These are phyloP conservation scores for Drosophila meridiana DNA, from an alignment of 2,888 invertebrate species.

Conservation along the genomic window DNA sequence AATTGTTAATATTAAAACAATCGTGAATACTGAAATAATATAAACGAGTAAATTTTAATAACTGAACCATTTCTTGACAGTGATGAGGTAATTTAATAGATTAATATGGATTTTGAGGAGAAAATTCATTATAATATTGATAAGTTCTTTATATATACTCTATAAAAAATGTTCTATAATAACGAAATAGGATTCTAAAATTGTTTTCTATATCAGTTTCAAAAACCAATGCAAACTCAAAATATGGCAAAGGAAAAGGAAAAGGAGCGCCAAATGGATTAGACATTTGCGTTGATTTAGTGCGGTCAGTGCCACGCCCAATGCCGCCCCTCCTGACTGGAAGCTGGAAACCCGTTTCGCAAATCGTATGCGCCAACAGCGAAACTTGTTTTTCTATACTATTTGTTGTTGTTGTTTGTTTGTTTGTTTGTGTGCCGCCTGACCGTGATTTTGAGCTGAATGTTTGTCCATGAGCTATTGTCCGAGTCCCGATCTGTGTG, in stretches of 20 bases:
- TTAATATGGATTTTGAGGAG: too few species aligned
- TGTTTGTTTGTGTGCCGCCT: constrained; percentile 36
- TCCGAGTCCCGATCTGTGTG: constrained; percentile 46
- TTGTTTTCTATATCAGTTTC: neutral
- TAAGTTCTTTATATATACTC: neutral
- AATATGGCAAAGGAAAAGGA: constrained; percentile 5
- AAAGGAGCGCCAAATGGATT: constrained; percentile 45
- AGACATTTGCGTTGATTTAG: constrained; percentile 58
- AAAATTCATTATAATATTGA: too few species aligned
- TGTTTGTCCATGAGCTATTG: constrained; percentile 63
- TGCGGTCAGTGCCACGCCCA: constrained; percentile 69
- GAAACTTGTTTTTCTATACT: constrained; percentile 60
- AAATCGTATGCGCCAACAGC: constrained; percentile 54
- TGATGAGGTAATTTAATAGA: too few species aligned
- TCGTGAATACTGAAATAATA: too few species aligned
- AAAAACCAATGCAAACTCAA: constrained; percentile 14
- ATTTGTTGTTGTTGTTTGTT: neutral
- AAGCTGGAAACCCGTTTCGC: constrained; percentile 60
- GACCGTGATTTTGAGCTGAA: constrained; percentile 70
- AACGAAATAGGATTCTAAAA: neutral
- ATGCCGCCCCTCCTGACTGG: constrained; percentile 27
- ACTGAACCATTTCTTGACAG: too few species aligned
- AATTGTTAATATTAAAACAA: too few species aligned
- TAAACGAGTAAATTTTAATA: too few species aligned
- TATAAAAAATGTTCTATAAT: neutral